phyloP scores from a whole-genome alignment of 2,888 invertebrate genomes.

The Eretmocerus hayati region DNA sequence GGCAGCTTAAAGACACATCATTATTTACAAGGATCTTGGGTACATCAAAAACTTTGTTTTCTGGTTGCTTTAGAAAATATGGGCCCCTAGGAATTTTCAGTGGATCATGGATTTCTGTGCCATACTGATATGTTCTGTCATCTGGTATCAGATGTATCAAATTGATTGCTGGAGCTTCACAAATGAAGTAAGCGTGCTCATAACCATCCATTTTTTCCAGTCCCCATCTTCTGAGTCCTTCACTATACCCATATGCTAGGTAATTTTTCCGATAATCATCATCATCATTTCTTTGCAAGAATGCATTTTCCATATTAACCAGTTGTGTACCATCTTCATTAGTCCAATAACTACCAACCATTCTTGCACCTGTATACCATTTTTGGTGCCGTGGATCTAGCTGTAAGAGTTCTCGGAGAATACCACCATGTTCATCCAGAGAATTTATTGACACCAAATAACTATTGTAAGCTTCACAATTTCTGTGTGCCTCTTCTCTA shows the following conservation, averaged over 20 bases:
- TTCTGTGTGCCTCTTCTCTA: conserved; percentile 72
- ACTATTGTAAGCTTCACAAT: conserved; percentile 75
- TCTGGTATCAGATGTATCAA: conserved; percentile 66
- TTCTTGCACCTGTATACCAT: conserved; percentile 80
- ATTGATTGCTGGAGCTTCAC: conserved; percentile 74
- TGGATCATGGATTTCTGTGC: conserved; percentile 73
- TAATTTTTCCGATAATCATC: conserved; percentile 57
- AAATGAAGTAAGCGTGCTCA: conserved; percentile 74
- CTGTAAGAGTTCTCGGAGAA: conserved; percentile 71
- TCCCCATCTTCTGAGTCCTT: conserved; percentile 72
- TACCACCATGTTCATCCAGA: conserved; percentile 80
- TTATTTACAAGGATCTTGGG: conserved; percentile 62
- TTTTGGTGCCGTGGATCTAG: conserved; percentile 79
- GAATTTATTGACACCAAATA: conserved; percentile 74
- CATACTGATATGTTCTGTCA: conserved; percentile 77
- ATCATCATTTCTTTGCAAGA: conserved; percentile 59
- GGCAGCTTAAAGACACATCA: conserved; percentile 71
- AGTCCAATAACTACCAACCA: conserved; percentile 70
- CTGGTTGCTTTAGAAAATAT: conserved; percentile 78
- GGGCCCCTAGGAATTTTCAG: conserved; percentile 81
- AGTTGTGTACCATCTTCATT: conserved; percentile 82
- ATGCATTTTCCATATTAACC: conserved; percentile 72
- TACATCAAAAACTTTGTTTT: conserved; percentile 75
- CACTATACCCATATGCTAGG: conserved; percentile 61
- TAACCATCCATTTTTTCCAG: conserved; percentile 72